A percentile compares a stretch with the other conserved stretches of the same genome.
Conservation (phyloP, 53 echinoderm and acorn worm species). For the Echinarachnius parma region DNA sequence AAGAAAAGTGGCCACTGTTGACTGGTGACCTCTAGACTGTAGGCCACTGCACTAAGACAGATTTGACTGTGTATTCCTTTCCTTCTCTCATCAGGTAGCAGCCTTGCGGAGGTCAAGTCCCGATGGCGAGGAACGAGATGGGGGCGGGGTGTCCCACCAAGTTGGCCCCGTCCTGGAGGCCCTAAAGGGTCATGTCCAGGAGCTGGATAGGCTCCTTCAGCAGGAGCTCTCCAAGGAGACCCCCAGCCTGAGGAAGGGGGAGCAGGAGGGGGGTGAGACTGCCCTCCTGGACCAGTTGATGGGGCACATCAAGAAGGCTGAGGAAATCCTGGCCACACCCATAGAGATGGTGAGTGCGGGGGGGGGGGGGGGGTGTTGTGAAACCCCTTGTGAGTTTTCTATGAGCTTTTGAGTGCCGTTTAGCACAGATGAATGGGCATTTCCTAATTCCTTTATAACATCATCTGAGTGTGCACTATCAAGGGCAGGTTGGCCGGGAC, state of each 20-base stretch:
- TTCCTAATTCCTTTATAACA: no score
- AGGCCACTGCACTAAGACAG: no score
- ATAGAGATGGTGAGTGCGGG: no score
- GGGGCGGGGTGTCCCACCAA: neutral
- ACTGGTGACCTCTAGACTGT: no score
- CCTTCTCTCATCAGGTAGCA: neutral
- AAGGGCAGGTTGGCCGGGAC: no score
- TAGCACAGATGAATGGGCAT: no score
- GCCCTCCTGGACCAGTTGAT: constrained; percentile 13
- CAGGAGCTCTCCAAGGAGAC: constrained; percentile 17
- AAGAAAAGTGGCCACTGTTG: neutral
- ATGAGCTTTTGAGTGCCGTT: no score
- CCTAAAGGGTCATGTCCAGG: constrained; percentile 12
- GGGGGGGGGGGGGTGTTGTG: no score
- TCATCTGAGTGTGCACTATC: no score
- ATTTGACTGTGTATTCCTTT: neutral
- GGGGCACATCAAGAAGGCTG: constrained; percentile 31
- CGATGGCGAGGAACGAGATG: neutral
- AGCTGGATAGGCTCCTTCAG: constrained; percentile 9
- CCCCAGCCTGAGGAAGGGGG: constrained; percentile 2
- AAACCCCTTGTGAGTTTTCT: no score
- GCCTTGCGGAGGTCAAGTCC: neutral
- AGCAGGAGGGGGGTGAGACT: constrained; percentile 13
- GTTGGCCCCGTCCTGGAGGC: constrained; percentile 11
- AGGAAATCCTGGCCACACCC: constrained; percentile 25